Evolutionary conservation across 1,140 invertebrate genomes (phyloP).

Genomic region (Drosophila seguyi): DNA sequence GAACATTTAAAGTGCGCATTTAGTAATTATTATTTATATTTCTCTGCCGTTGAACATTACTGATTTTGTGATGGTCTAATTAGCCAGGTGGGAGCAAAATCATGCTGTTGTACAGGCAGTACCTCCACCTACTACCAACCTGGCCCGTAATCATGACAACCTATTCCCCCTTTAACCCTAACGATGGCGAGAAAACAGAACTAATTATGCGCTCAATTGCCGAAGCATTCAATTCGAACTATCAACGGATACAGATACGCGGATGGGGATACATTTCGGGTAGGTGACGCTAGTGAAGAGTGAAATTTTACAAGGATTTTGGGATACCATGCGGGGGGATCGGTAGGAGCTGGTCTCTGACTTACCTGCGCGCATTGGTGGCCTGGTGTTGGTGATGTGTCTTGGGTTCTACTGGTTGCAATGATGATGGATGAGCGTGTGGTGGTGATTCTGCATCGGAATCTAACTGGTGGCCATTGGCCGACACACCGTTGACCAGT

Average conservation of each 20-base stretch:
- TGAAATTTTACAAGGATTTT: slow-evolving; percentile 1
- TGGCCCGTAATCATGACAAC: slow-evolving; percentile 18
- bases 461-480: slow-evolving; percentile 54
- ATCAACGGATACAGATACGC: background rate
- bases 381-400: slow-evolving; percentile 57
- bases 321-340: slow-evolving; percentile 15
- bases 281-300: slow-evolving; percentile 2
- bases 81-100: slow-evolving; percentile 24
- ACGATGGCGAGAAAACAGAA: slow-evolving; percentile 16
- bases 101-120: background rate
- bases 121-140: background rate
- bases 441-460: slow-evolving; percentile 16
- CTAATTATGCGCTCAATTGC: slow-evolving; percentile 63
- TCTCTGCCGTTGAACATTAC: background rate
- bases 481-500: slow-evolving; percentile 38
- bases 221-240: slow-evolving; percentile 13
- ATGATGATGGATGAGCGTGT: slow-evolving; percentile 37
- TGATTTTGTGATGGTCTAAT: slow-evolving; percentile 19
- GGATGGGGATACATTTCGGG: slow-evolving; percentile 1
- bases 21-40: background rate
- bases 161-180: slow-evolving; percentile 13
- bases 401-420: slow-evolving; percentile 48
- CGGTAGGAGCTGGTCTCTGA: background rate
- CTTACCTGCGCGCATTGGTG: slow-evolving; percentile 78
- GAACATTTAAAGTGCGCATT: background rate